Percentiles rank a stretch among this genome's conserved stretches.
Evolutionary conservation across 37 sponge, comb jelly and placozoan species (phyloP).

Genomic region (Aphrocallistes beatrix): DNA sequence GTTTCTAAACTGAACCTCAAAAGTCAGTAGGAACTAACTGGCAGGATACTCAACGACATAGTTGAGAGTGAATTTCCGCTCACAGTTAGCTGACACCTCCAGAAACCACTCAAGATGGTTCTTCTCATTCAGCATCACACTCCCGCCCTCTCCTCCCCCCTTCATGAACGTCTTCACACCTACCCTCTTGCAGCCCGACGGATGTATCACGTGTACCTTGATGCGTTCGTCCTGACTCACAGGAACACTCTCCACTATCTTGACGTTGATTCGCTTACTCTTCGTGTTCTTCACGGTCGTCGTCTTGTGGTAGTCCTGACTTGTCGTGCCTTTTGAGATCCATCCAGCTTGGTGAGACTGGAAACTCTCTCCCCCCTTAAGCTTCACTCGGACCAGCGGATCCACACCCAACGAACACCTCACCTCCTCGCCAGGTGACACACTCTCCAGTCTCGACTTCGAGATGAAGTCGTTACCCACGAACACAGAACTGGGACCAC

Average conservation of each 20-base stretch:
- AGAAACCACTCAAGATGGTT: background rate
- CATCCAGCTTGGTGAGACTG: background rate
- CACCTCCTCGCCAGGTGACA: slow-evolving; percentile 16
- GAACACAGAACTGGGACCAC: slow-evolving; percentile 14
- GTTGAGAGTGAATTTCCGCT: background rate
- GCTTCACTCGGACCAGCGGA: background rate
- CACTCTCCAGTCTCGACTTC: background rate
- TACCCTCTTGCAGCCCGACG: background rate
- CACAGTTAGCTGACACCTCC: background rate
- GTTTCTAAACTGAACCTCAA: too few relatives aligned
- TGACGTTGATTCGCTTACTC: background rate
- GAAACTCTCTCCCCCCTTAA: background rate
- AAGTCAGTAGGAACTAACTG: too few relatives aligned
- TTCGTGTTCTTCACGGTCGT: background rate
- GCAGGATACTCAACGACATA: slow-evolving; percentile 5
- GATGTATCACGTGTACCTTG: background rate
- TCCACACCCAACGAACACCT: slow-evolving; percentile 16
- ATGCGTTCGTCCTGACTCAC: background rate
- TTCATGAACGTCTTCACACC: background rate
- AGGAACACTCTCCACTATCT: slow-evolving; percentile 14
- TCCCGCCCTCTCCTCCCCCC: slow-evolving; percentile 11
- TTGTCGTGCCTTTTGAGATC: background rate
- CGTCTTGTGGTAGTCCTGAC: background rate
- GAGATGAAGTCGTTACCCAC: slow-evolving; percentile 19
- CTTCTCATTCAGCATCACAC: slow-evolving; percentile 14